Conservation (phyloP, 37 sponge, comb jelly and placozoan species). For the Sycon ciliatum region DNA sequence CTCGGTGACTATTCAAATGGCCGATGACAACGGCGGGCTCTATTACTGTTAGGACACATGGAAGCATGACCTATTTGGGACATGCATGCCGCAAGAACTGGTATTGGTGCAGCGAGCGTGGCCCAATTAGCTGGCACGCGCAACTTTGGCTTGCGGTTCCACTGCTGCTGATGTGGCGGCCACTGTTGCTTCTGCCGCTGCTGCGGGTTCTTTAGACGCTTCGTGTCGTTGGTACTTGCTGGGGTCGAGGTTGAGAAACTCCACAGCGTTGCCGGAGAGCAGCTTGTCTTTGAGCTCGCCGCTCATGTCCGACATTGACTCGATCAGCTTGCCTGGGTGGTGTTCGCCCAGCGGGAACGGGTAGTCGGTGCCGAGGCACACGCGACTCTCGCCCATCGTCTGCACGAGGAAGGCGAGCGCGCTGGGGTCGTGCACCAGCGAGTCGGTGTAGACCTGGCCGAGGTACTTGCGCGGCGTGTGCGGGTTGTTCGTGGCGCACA, state of each 20-base stretch:
- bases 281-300: constrained; percentile 55
- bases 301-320: constrained; percentile 45
- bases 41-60: no score
- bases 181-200: no score
- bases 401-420: constrained; percentile 62
- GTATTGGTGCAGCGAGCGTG: no score
- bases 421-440: constrained; percentile 63
- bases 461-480: constrained; percentile 73
- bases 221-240: no score
- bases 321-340: constrained; percentile 79
- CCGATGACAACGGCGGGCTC: no score
- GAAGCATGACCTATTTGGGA: no score
- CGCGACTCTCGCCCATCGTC: constrained; percentile 53
- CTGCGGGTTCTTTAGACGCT: no score
- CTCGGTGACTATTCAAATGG: no score
- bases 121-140: no score
- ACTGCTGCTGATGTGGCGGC: no score
- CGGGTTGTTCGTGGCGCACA: constrained; percentile 76
- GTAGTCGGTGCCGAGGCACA: constrained; percentile 77
- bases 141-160: no score
- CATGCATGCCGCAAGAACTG: no score
- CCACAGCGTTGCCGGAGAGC: constrained; percentile 52
- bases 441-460: constrained; percentile 73
- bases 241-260: constrained; percentile 59
- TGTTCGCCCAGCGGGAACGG: constrained; percentile 88